These are phyloP conservation scores for Cordilura impudica DNA, from an alignment of 2,888 invertebrate genomes.

Conservation along the genomic window DNA sequence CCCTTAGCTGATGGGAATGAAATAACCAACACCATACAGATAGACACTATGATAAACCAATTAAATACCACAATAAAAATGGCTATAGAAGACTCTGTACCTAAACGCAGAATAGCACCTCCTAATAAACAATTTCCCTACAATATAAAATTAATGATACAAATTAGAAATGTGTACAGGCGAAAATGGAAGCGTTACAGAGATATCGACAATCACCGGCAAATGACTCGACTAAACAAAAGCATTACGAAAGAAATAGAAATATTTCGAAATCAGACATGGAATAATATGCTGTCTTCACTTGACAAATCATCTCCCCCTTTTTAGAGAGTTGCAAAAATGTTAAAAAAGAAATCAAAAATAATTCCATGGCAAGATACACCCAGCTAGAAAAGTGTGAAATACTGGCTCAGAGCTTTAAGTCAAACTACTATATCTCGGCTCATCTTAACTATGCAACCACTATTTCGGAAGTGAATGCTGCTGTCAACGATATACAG, in stretches of 20 bases:
- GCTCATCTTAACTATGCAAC: background rate
- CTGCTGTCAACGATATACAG: background rate
- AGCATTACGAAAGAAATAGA: background rate
- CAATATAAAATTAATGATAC: background rate
- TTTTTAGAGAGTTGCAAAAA: too few relatives aligned
- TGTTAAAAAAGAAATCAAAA: background rate
- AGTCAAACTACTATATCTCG: background rate
- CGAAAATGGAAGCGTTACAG: background rate
- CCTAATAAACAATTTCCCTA: background rate
- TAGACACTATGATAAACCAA: background rate
- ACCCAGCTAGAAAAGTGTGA: background rate
- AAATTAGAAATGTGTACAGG: background rate
- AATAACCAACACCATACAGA: background rate
- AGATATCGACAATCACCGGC: background rate
- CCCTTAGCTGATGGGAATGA: background rate
- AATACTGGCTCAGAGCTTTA: background rate
- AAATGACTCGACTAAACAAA: background rate
- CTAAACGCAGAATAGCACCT: background rate
- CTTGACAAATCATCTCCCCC: background rate
- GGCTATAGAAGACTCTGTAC: background rate
- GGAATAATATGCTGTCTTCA: background rate
- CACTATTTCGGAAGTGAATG: background rate
- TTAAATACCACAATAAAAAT: background rate
- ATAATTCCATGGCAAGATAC: background rate
- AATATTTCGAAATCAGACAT: background rate